Conservation (phyloP, 2,113 vertebrate genomes). For the Recurvirostra avosetta region DNA sequence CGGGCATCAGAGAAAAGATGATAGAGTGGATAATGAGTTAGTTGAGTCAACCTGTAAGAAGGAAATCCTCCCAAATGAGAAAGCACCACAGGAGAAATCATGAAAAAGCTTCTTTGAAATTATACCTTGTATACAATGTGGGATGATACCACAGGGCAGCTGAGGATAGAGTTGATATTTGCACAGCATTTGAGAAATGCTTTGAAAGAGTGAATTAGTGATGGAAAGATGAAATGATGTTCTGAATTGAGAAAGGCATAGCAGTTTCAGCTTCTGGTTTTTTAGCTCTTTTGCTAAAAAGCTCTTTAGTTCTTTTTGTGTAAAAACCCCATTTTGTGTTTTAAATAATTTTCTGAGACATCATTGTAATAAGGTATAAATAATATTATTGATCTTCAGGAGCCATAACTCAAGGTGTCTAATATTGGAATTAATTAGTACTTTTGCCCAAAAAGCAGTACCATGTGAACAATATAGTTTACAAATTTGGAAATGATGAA, state of each 20-base stretch:
- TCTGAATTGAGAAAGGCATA: background rate
- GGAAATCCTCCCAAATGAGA: background rate
- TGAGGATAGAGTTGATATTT: background rate
- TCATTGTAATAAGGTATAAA: background rate
- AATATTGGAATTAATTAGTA: background rate
- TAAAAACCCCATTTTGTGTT: background rate
- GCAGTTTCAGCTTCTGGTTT: background rate
- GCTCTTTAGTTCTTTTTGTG: background rate
- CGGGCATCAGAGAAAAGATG: background rate
- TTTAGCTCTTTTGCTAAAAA: background rate
- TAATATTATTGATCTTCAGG: background rate
- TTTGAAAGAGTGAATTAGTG: background rate
- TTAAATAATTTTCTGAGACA: background rate
- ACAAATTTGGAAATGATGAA: background rate
- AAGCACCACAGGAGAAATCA: background rate
- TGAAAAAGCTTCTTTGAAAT: background rate
- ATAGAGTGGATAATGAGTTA: background rate
- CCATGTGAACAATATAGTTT: background rate
- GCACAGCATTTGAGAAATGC: background rate
- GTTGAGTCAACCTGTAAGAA: background rate
- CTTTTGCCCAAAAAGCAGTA: background rate
- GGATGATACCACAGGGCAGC: background rate
- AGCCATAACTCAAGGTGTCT: background rate
- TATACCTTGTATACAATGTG: background rate
- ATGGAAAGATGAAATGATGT: background rate